Percentiles rank a stretch among this genome's conserved stretches.
phyloP scores from a whole-genome alignment of 1,140 invertebrate species.

The Drosophila aff. region DNA sequence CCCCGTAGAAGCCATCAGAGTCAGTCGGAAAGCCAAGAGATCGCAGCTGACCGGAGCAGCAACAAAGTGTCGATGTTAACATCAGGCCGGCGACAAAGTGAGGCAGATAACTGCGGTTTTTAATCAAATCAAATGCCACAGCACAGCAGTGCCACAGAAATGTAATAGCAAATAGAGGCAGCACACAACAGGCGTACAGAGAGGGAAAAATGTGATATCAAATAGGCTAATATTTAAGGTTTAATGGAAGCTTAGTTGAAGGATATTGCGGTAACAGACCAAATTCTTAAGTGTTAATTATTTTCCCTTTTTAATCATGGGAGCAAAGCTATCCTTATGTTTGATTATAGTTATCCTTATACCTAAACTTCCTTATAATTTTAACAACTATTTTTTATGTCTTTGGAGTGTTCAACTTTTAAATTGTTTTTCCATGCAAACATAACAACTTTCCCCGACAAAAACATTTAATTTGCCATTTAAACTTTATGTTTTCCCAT shows the following conservation, averaged over 20 bases:
- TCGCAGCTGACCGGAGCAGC: conserved; percentile 35
- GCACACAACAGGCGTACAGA: conserved; percentile 16
- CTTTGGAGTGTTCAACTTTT: neutral
- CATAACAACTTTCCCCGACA: neutral
- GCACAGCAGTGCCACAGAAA: conserved; percentile 47
- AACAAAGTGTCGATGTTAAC: conserved; percentile 72
- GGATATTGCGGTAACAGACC: neutral
- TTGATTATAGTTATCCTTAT: neutral
- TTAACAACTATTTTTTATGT: neutral
- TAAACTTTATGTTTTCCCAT: neutral
- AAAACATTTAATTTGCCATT: neutral
- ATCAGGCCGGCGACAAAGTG: conserved; percentile 68
- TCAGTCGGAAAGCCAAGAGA: conserved; percentile 14
- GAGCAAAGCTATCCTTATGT: neutral
- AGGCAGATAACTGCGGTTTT: conserved; percentile 80
- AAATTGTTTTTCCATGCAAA: neutral
- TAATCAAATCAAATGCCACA: conserved; percentile 79
- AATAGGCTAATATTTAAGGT: neutral
- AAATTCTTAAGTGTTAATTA: neutral
- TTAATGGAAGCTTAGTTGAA: neutral
- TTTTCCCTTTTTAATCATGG: too few relatives aligned
- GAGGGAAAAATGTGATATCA: neutral
- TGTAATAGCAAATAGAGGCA: conserved; percentile 50
- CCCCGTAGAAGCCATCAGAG: conserved; percentile 7
- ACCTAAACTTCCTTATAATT: neutral